phyloP scores from a whole-genome alignment of 2,797 vertebrate genomes.

The Tinamus major region DNA sequence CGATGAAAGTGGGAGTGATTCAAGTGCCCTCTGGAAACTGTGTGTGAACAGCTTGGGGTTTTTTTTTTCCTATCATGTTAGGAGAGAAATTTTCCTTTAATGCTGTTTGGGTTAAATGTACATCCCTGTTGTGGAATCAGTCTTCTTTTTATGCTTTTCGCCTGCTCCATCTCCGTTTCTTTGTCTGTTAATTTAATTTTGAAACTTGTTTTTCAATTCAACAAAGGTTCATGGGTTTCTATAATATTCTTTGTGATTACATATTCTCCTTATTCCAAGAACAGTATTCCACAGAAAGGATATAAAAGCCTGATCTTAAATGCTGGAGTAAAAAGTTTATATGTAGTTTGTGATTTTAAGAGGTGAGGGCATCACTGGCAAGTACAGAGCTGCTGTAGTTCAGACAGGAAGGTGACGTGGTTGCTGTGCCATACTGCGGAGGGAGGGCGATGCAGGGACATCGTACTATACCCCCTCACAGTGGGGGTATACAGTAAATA shows the following conservation, averaged over 20 bases:
- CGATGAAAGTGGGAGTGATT: neutral
- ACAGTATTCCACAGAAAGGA: neutral
- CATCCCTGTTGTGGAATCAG: accelerated
- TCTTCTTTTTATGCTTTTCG: neutral
- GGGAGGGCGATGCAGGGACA: neutral
- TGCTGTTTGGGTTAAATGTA: neutral
- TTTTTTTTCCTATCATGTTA: neutral
- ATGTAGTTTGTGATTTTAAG: neutral
- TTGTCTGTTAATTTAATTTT: neutral
- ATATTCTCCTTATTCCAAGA: neutral
- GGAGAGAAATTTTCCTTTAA: neutral
- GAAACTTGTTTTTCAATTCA: neutral
- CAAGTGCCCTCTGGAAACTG: neutral
- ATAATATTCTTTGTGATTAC: neutral
- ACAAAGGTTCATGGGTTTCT: neutral
- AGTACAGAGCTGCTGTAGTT: neutral
- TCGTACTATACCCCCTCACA: neutral
- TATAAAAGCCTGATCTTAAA: neutral
- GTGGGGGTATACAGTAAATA: neutral
- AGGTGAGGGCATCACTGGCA: neutral
- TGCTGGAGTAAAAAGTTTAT: neutral
- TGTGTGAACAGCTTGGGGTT: neutral
- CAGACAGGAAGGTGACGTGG: neutral
- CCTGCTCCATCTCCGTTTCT: neutral
- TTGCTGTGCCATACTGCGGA: neutral